Evolutionary conservation across 1,140 invertebrate genomes (phyloP).

Genomic region (Drosophila sp.): DNA sequence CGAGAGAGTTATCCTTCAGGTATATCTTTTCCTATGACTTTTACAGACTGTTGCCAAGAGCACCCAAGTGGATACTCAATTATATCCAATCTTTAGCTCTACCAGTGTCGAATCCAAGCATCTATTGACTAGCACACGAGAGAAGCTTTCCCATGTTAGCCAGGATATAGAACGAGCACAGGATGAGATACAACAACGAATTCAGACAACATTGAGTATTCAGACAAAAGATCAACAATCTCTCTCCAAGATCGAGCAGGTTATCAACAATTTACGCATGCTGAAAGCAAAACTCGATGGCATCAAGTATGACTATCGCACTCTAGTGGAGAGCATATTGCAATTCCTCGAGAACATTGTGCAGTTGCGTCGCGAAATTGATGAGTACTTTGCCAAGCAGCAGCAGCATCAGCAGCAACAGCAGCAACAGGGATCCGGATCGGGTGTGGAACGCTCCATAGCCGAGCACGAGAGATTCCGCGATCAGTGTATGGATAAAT

Average conservation of each 20-base stretch:
- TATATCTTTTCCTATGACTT: background rate
- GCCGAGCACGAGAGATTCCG: slow-evolving; percentile 82
- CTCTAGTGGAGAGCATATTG: slow-evolving; percentile 88
- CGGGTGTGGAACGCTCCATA: slow-evolving; percentile 68
- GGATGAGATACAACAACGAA: slow-evolving; percentile 88
- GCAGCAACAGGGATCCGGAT: slow-evolving; percentile 15
- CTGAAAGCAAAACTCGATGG: slow-evolving; percentile 85
- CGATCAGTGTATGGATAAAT: slow-evolving; percentile 81
- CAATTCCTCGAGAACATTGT: slow-evolving; percentile 75
- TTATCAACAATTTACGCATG: slow-evolving; percentile 78
- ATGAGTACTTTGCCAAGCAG: slow-evolving; percentile 61
- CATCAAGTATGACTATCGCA: slow-evolving; percentile 89
- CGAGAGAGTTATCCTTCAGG: too few relatives aligned
- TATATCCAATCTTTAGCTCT: slow-evolving; percentile 90
- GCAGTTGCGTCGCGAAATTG: slow-evolving; percentile 71
- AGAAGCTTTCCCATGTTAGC: slow-evolving; percentile 86
- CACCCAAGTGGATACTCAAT: slow-evolving; percentile 88
- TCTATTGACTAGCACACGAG: slow-evolving; percentile 84
- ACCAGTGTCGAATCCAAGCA: slow-evolving; percentile 85
- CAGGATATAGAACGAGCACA: slow-evolving; percentile 89
- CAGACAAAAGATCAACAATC: slow-evolving; percentile 85
- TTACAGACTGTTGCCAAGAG: slow-evolving; percentile 89
- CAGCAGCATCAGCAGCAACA: slow-evolving; percentile 28
- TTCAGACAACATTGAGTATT: slow-evolving; percentile 85
- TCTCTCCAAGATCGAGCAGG: slow-evolving; percentile 87